Base-by-base conservation (phyloP, 1,140 invertebrate genomes). In the Ptiloglossa arizonensis region DNA sequence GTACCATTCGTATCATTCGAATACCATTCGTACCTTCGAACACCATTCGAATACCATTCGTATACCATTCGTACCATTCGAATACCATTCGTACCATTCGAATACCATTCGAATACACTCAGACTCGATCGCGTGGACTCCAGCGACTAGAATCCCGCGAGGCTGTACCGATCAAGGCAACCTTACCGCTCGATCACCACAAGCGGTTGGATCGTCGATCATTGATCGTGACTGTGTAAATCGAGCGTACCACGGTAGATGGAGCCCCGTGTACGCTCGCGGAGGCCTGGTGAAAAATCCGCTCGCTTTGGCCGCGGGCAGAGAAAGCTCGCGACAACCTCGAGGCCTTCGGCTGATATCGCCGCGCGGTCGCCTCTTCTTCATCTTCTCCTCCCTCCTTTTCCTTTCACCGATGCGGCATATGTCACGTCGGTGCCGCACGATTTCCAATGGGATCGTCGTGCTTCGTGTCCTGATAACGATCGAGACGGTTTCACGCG, bases 341-440 rank as follows among this genome's bases (percentile, higher is more conserved):
- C 57, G 62, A 83, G 85, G 87, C 64, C 82, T 62, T 64, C 62
- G 72, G 64, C 44, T 62, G 82, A 83, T 76, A 73, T 57, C 44
- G 69, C n/a, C n/a, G n/a, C n/a, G n/a, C n/a, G n/a, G n/a, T 44
- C 52, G 74, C 79, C 64, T 85, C 85, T 80, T 87, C 85, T 86
- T 87, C 83, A 82, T 44, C 52, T 57, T 41, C 38, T 46, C 46
- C 73, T 46, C 59, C 56, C 38, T 46, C 46, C 73, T 46, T 68
- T 87, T 87, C 86, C 87, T 89, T 88, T 88, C 86, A 88, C 87
- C 74, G 56, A 9, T 46, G 48, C 59, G 73, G 50, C 79, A 85
- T 86, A 83, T 86, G 86, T 87, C 84, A 85, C 77, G 69, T 62
- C 83, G 81, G 81, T 81, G 85, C 81, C 84, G 85, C 73, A 83